Conservation (phyloP, 1,140 invertebrate species). For the Halesus radiatus region DNA sequence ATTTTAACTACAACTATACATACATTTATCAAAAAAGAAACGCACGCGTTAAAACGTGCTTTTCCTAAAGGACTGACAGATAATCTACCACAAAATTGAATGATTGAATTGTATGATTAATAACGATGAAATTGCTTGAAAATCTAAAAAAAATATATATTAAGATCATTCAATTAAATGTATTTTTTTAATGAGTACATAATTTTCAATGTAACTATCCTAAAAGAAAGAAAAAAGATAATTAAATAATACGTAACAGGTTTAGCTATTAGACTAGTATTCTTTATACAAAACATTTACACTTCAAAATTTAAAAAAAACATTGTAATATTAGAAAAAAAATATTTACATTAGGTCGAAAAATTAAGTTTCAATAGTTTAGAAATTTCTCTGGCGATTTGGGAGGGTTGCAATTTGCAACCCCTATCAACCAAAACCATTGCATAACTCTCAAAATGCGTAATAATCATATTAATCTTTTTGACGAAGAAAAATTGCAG, state of each 20-base stretch:
- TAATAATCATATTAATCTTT: no score
- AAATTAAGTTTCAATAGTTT: neutral
- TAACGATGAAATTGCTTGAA: neutral
- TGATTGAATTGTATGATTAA: neutral
- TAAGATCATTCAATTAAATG: neutral
- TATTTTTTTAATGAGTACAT: neutral
- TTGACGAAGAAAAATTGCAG: no score
- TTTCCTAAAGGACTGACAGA: conserved; percentile 44
- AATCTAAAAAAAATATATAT: conserved; percentile 1
- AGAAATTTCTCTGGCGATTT: no score
- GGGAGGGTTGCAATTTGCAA: no score
- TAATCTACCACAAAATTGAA: conserved; percentile 34
- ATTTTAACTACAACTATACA: conserved; percentile 46
- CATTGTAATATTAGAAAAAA: conserved; percentile 11
- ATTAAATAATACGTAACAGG: conserved; percentile 23
- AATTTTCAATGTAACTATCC: neutral
- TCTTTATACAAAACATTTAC: conserved; percentile 58
- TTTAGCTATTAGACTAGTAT: conserved; percentile 53
- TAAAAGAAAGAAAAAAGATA: conserved; percentile 9
- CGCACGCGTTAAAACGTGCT: neutral
- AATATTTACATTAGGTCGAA: conserved; percentile 4
- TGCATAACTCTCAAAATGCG: no score
- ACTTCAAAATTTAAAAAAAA: conserved; percentile 39
- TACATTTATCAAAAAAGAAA: conserved; percentile 42
- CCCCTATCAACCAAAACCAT: no score